Evolutionary conservation across 1,140 invertebrate genomes (phyloP), one percentile per base, ranked within the genome.

Genomic region (Alviniconcha marisindica): DNA sequence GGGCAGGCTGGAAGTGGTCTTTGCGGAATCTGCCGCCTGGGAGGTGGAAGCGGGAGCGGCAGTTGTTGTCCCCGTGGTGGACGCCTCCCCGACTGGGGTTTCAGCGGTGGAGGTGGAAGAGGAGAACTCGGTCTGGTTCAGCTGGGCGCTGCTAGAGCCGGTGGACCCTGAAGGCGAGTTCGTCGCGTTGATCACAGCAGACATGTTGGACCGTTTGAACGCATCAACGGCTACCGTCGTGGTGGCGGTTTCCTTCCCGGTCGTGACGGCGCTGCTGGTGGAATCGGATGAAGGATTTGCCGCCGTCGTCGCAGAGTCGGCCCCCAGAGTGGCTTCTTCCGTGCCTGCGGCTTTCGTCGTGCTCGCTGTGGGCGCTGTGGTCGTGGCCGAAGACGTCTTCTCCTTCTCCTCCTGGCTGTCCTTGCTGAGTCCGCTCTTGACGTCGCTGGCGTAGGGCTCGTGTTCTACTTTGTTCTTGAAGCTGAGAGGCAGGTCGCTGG

Each of bases 201-300:
- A n/a, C n/a, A n/a, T n/a, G n/a, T n/a, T n/a, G n/a, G n/a, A n/a
- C n/a, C n/a, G n/a, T n/a, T n/a, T n/a, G n/a, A n/a, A n/a, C n/a
- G n/a, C n/a, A n/a, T n/a, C n/a, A n/a, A n/a, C 36, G 31, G 44
- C 38, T 2, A 18, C 63, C 7, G 51, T 82, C 80, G 56, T 42
- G 18, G 81, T 74, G 36, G 44, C 76, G 33, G 48, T 63, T 14
- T 79, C 77, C 36, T 77, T 77, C 24, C 76, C 48, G 31, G 77
- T 48, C 21, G 77, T 56, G 36, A 2, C 56, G 28, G 24, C 38
- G 48, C 21, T 36, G n/a, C n/a, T 38, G 77, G 36, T 38, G 33
- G n/a, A 18, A 44, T 77, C 24, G 21, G 28, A 7, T 63, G 10
- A n/a, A n/a, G 28, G 60, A 14, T 63, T 63, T 14, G 28, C 12